Evolutionary conservation across 2,113 vertebrate genomes (phyloP).

Genomic region (Trochalopteron elliotii): DNA sequence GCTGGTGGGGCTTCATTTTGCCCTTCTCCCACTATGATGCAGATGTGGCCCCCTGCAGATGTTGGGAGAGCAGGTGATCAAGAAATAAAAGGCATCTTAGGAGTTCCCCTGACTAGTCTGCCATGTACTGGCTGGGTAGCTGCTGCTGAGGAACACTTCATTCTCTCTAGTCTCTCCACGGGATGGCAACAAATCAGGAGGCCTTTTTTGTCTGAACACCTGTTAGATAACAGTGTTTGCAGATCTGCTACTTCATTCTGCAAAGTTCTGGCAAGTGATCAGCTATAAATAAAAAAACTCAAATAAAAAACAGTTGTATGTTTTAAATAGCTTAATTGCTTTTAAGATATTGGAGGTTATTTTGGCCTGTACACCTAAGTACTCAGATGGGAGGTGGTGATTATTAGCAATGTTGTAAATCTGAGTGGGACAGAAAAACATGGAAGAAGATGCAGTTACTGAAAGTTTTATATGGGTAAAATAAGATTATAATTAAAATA

Average conservation of each 20-base stretch:
- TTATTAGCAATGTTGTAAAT: background rate
- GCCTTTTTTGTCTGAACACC: background rate
- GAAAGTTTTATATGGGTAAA: background rate
- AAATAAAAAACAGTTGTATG: background rate
- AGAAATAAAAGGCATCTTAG: constrained; percentile 1
- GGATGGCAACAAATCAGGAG: background rate
- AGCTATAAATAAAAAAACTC: background rate
- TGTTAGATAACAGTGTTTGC: background rate
- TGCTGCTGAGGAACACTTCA: background rate
- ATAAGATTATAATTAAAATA: background rate
- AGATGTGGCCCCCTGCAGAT: background rate
- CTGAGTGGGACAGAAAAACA: background rate
- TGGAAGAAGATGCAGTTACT: background rate
- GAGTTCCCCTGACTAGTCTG: background rate
- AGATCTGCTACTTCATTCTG: background rate
- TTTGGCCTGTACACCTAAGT: background rate
- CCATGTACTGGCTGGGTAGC: background rate
- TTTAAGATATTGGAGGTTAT: background rate
- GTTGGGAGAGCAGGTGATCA: background rate
- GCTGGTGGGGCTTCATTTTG: background rate
- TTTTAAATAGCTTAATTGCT: background rate
- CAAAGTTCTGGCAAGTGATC: background rate
- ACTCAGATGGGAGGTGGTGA: background rate
- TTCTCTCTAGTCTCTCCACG: background rate
- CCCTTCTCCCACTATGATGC: background rate